Conservation (phyloP, 2,113 vertebrate genomes). For the Atractosteus spatula region DNA sequence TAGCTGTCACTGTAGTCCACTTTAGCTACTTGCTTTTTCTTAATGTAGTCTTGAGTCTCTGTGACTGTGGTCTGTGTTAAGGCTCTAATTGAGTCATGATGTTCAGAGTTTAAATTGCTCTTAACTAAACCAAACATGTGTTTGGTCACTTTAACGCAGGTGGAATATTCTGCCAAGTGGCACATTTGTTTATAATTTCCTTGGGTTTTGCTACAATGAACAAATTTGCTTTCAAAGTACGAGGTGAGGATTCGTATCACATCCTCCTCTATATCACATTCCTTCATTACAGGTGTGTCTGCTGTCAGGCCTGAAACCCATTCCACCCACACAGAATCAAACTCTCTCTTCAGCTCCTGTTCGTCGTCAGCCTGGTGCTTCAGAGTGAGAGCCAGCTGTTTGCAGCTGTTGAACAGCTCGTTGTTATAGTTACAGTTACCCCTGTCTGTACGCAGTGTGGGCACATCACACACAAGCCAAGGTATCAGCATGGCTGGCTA, state of each 20-base stretch:
- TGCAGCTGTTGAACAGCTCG: slow-evolving; percentile 37
- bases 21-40: slow-evolving; percentile 23
- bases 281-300: neutral
- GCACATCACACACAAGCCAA: too few species aligned
- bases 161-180: neutral
- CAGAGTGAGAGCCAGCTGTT: slow-evolving; percentile 34
- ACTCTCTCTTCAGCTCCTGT: slow-evolving; percentile 29
- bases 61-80: neutral
- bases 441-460: too few species aligned
- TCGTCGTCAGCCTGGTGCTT: slow-evolving; percentile 27
- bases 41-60: neutral
- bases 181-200: neutral
- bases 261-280: slow-evolving; percentile 30
- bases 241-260: slow-evolving; percentile 39
- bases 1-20: slow-evolving; percentile 28
- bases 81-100: neutral
- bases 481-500: too few species aligned
- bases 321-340: slow-evolving; percentile 32
- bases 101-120: neutral
- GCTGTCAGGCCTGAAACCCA: slow-evolving; percentile 33
- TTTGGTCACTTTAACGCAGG: slow-evolving; percentile 33
- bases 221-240: slow-evolving; percentile 9
- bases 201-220: neutral
- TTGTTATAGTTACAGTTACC: slow-evolving; percentile 21
- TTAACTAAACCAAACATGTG: neutral